A percentile compares a stretch with the other conserved stretches of the same genome.
These are phyloP conservation scores for Notodonta ziczac DNA, from an alignment of 2,888 invertebrate genomes.

Conservation along the genomic window DNA sequence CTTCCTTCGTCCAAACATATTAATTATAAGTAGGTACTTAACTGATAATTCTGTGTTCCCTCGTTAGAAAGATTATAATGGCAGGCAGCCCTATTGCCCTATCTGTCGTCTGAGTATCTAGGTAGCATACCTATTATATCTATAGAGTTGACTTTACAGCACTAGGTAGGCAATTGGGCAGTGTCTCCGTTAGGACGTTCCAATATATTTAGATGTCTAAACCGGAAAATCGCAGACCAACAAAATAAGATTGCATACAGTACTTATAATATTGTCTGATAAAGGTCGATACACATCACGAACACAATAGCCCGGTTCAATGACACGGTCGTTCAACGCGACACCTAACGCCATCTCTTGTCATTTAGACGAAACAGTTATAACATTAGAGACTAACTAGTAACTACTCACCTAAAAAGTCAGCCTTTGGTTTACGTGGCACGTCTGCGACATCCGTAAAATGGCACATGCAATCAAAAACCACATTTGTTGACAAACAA, in stretches of 20 bases:
- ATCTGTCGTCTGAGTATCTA: too few species aligned
- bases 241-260: slow-evolving; percentile 47
- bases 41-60: too few species aligned
- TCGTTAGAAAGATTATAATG: too few species aligned
- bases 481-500: slow-evolving; percentile 66
- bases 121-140: too few species aligned
- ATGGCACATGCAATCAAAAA: slow-evolving; percentile 55
- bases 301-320: slow-evolving; percentile 65
- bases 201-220: background rate
- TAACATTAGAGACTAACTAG: slow-evolving; percentile 51
- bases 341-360: slow-evolving; percentile 76
- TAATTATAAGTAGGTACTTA: too few species aligned
- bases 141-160: too few species aligned
- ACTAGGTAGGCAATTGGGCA: background rate
- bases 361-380: slow-evolving; percentile 45
- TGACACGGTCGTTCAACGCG: slow-evolving; percentile 59
- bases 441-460: slow-evolving; percentile 51
- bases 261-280: slow-evolving; percentile 30
- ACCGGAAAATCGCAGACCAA: slow-evolving; percentile 17
- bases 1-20: too few species aligned
- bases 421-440: slow-evolving; percentile 48
- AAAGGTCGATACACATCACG: slow-evolving; percentile 51
- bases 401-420: slow-evolving; percentile 70
- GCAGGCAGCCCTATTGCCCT: too few species aligned
- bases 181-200: too few species aligned